Percentiles rank a stretch among this genome's conserved stretches.
Conservation (phyloP, 2,797 vertebrate genomes). For the Danio aesculapii region DNA sequence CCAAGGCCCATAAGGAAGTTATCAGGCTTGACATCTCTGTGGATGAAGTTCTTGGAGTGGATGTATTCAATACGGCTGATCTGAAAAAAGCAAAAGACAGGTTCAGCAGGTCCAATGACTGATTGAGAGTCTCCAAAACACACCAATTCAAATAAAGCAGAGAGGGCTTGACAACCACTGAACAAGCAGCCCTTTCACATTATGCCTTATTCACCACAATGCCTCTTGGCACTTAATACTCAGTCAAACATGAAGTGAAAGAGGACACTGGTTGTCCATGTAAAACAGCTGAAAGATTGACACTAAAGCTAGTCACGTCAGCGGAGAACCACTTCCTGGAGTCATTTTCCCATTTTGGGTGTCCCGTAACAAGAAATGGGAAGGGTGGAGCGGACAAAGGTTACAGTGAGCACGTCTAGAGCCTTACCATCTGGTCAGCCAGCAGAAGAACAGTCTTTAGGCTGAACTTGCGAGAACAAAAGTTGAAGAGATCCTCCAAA, state of each 20-base stretch:
- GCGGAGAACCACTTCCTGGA: constrained; percentile 9
- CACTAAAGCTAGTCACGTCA: constrained; percentile 25
- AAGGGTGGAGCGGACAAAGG: constrained; percentile 6
- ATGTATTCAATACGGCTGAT: constrained; percentile 91
- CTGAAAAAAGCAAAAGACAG: constrained; percentile 63
- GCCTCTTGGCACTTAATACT: neutral
- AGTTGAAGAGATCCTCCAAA: constrained; percentile 70
- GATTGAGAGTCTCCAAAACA: neutral
- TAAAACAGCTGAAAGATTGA: constrained; percentile 26
- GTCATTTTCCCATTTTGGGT: neutral
- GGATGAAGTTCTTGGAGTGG: constrained; percentile 91
- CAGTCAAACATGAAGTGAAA: constrained; percentile 21
- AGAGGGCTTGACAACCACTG: neutral
- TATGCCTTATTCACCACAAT: constrained; percentile 2
- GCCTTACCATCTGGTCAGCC: constrained; percentile 88
- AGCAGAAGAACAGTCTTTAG: constrained; percentile 77
- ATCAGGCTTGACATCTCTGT: constrained; percentile 89
- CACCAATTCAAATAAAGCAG: constrained; percentile 35
- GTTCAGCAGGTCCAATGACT: constrained; percentile 5
- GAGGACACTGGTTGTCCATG: neutral
- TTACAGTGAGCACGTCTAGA: neutral
- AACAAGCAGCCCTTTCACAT: constrained; percentile 31
- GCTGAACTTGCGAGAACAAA: constrained; percentile 84
- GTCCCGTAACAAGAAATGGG: constrained; percentile 13
- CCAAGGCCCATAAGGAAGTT: constrained; percentile 90